Evolutionary conservation across 2,113 vertebrate species (phyloP).

Genomic region (Garra rufa): DNA sequence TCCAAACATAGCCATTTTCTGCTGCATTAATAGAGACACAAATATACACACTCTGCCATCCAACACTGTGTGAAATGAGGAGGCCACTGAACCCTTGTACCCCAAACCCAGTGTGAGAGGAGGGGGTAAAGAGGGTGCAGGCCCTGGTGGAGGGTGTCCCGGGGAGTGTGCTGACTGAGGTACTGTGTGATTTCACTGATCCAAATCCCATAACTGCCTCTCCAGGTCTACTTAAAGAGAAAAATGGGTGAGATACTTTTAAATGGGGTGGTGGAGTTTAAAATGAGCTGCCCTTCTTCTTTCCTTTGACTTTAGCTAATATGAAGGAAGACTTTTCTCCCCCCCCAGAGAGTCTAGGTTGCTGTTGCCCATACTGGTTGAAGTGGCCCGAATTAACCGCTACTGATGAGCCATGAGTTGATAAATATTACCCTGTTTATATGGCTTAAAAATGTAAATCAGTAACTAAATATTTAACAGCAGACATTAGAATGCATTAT

Average conservation of each 20-base stretch:
- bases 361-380: neutral
- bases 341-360: neutral
- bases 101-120: neutral
- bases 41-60: neutral
- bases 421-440: neutral
- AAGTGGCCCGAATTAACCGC: neutral
- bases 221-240: conserved; percentile 52
- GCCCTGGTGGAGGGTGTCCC: conserved; percentile 28
- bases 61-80: neutral
- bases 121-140: conserved; percentile 5
- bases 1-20: neutral
- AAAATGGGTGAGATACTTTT: conserved; percentile 17
- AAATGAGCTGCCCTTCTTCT: conserved; percentile 55
- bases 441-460: neutral
- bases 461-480: conserved; percentile 5
- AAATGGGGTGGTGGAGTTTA: conserved; percentile 19
- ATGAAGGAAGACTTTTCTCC: neutral
- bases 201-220: conserved; percentile 61
- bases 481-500: neutral
- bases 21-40: conserved; percentile 4
- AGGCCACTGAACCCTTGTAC: neutral
- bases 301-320: neutral
- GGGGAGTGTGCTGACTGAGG: conserved; percentile 70
- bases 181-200: conserved; percentile 75
- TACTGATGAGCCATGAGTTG: neutral